Percentiles rank a stretch among this genome's conserved stretches.
Conservation (phyloP, 1,140 invertebrate genomes). For the Fragariocoptes setiger region DNA sequence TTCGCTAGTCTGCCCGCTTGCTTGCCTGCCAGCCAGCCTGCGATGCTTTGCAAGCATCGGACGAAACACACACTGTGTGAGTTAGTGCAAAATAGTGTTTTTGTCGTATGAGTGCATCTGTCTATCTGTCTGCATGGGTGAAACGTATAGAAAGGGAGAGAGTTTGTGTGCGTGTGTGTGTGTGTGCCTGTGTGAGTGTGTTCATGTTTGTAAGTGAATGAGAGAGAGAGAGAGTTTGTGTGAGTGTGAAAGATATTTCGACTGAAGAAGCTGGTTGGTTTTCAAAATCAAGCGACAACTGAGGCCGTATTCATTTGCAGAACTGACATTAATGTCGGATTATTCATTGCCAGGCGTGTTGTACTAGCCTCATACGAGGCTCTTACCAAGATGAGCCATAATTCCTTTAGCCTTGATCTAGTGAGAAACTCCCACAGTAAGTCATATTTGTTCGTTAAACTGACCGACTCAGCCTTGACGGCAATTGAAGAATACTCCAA, state of each 20-base stretch:
- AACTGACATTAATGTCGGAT: too few relatives aligned
- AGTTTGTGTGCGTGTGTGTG: not conserved
- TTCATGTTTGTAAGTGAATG: not conserved
- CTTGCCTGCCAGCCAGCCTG: not conserved
- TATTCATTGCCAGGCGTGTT: too few relatives aligned
- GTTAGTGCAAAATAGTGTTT: not conserved
- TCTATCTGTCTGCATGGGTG: too few relatives aligned
- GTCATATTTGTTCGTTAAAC: slow-evolving; percentile 64
- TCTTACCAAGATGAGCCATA: too few relatives aligned
- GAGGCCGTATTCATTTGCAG: too few relatives aligned
- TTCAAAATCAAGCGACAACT: too few relatives aligned
- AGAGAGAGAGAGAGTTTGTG: not conserved
- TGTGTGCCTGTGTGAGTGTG: not conserved
- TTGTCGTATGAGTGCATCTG: not conserved
- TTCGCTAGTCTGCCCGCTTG: too few relatives aligned
- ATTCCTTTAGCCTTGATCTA: too few relatives aligned
- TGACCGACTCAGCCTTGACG: slow-evolving; percentile 63
- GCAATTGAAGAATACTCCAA: slow-evolving; percentile 58
- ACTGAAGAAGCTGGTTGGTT: too few relatives aligned
- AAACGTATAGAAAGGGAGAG: not conserved
- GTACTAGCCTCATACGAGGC: too few relatives aligned
- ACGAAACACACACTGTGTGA: not conserved
- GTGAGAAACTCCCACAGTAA: slow-evolving; percentile 49
- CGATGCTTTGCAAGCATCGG: not conserved
- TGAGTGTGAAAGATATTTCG: too few relatives aligned